Evolutionary conservation across 2,797 vertebrate species (phyloP).

Genomic region (Myotis pilosus): DNA sequence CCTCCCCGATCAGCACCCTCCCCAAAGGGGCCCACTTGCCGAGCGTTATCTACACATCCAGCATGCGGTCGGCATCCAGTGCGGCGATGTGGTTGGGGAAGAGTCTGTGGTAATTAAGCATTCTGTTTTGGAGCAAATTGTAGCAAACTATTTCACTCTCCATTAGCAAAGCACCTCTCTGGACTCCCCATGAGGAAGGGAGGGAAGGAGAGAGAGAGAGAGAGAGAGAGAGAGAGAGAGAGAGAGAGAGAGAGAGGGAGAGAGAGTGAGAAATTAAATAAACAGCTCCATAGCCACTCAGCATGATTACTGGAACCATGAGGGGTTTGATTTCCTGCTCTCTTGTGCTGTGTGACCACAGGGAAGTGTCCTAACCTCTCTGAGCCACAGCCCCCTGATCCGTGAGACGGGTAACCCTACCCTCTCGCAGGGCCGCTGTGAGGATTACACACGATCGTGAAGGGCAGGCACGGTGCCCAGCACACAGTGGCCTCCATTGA

Average conservation of each 20-base stretch:
- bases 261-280: neutral
- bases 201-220: neutral
- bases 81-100: slow-evolving; percentile 74
- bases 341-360: neutral
- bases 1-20: slow-evolving; percentile 71
- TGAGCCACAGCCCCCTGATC: neutral
- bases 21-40: slow-evolving; percentile 72
- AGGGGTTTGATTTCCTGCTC: neutral
- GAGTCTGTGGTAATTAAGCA: slow-evolving; percentile 77
- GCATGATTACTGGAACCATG: neutral
- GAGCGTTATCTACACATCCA: slow-evolving; percentile 73
- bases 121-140: slow-evolving; percentile 67
- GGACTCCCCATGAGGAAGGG: neutral
- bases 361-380: neutral
- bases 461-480: neutral
- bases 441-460: neutral
- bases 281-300: neutral
- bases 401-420: neutral
- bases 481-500: neutral
- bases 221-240: no score
- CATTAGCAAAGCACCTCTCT: slow-evolving; percentile 38
- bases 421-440: neutral
- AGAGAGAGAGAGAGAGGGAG: no score
- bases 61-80: slow-evolving; percentile 73
- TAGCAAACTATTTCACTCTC: slow-evolving; percentile 61